These are phyloP conservation scores for Barypeithes pellucidus DNA, from an alignment of 2,888 invertebrate genomes.

Conservation along the genomic window DNA sequence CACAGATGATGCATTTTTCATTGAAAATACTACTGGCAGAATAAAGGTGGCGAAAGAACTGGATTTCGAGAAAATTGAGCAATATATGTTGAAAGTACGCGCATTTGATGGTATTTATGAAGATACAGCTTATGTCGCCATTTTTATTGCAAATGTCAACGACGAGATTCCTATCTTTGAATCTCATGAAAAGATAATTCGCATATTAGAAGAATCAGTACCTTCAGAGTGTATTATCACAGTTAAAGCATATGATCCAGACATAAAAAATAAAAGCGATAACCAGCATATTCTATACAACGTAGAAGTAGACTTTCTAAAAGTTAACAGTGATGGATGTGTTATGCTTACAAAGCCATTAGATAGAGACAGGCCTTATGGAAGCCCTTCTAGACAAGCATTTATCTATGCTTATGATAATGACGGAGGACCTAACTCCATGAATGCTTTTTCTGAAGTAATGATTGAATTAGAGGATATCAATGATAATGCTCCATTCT, in stretches of 20 bases:
- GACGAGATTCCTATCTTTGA: slow-evolving; percentile 92
- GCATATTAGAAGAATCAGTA: slow-evolving; percentile 83
- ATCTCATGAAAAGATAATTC: slow-evolving; percentile 80
- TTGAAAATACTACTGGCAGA: slow-evolving; percentile 88
- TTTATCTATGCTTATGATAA: slow-evolving; percentile 85
- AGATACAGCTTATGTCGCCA: slow-evolving; percentile 87
- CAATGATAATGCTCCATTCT: slow-evolving; percentile 95
- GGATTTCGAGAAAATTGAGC: slow-evolving; percentile 89
- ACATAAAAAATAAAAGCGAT: slow-evolving; percentile 83
- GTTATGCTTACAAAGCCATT: slow-evolving; percentile 82
- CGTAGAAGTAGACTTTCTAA: slow-evolving; percentile 80
- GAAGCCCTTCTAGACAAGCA: slow-evolving; percentile 81
- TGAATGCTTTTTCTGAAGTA: slow-evolving; percentile 79
- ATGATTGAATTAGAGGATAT: slow-evolving; percentile 84
- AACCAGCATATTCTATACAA: slow-evolving; percentile 87
- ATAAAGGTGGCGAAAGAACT: slow-evolving; percentile 84
- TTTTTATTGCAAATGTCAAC: slow-evolving; percentile 91
- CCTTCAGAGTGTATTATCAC: slow-evolving; percentile 81
- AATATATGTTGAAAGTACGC: slow-evolving; percentile 86
- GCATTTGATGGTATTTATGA: slow-evolving; percentile 90
- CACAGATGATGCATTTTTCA: slow-evolving; percentile 87
- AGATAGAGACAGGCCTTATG: slow-evolving; percentile 92
- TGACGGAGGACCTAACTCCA: slow-evolving; percentile 78
- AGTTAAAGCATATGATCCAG: slow-evolving; percentile 88
- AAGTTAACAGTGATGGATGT: slow-evolving; percentile 84